Evolutionary conservation across 2,888 invertebrate species (phyloP), one percentile per base, ranked within the genome.

Genomic region (Laothoe populi): DNA sequence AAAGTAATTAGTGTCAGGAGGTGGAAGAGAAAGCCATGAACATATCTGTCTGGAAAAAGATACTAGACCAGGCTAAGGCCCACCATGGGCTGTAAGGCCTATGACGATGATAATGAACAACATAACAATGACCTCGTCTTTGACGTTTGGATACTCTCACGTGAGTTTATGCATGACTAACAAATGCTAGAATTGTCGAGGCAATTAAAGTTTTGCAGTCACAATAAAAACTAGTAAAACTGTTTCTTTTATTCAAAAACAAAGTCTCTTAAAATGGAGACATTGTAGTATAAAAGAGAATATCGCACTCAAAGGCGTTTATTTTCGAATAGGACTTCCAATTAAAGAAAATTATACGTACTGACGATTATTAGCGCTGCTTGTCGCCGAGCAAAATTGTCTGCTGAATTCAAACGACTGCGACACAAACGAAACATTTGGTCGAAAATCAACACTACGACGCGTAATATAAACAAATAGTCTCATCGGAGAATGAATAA

Each of bases 271-370:
- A 11, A 53, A 53, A 53, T 13, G 31, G 19, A 53, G 53, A 53
- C 53, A 19, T 53, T 35, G 35, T 53, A 35, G 35, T 19, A 19
- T 19, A 53, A 35, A 35, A 35, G 53, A 53, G 35, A 53, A 16
- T 53, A 53, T 35, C 31, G 35, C 53, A 53, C 31, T 35, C 31
- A 21, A 53, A 53, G 35, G 53, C 53, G 35, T 53, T 53, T 53
- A 53, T 53, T 53, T 53, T 53, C 53, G 31, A 53, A 53, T 53
- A 21, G 31, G 35, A 35, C 53, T 53, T 35, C 53, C 35, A 53
- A 53, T 53, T 35, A 53, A 53, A 53, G 53, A 19, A 53, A 53
- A 53, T 53, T 53, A 53, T 53, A n/a, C n/a, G n/a, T n/a, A 35
- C 53, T 35, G 53, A 21, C 11, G 53, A 53, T 19, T 53, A 35